A percentile compares a stretch with the other conserved stretches of the same genome.
Conservation (phyloP, 2,113 vertebrate species). For the Microcebus murinus region DNA sequence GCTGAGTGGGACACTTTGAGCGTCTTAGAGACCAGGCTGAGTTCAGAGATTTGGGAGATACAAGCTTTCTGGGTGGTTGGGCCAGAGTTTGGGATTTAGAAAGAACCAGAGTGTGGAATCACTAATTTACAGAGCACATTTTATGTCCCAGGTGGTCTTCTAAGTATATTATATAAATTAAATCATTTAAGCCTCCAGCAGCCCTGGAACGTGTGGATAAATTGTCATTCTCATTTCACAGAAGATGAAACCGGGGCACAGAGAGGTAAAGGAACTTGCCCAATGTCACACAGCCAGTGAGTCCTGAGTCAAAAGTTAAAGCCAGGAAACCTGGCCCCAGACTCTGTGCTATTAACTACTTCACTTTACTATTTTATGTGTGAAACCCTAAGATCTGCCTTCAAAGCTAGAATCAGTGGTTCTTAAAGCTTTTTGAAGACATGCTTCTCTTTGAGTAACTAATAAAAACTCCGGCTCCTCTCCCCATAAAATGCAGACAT, state of each 20-base stretch:
- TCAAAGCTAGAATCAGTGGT: neutral
- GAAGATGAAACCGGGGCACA: neutral
- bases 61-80: neutral
- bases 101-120: neutral
- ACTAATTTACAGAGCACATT: neutral
- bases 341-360: neutral
- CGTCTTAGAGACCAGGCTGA: neutral
- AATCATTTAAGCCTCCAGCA: neutral
- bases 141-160: neutral
- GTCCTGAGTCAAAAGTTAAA: neutral
- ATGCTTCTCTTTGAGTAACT: neutral
- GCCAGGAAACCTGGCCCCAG: neutral
- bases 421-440: neutral
- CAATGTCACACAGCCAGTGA: neutral
- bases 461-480: neutral
- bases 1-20: neutral
- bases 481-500: neutral
- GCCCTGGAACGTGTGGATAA: rapidly evolving
- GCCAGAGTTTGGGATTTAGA: neutral
- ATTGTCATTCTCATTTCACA: neutral
- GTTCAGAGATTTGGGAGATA: neutral
- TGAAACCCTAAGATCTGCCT: neutral
- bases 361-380: neutral
- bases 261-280: neutral
- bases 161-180: neutral